Evolutionary conservation across 2,113 vertebrate species (phyloP).

Genomic region (Cheirogaleus medius): DNA sequence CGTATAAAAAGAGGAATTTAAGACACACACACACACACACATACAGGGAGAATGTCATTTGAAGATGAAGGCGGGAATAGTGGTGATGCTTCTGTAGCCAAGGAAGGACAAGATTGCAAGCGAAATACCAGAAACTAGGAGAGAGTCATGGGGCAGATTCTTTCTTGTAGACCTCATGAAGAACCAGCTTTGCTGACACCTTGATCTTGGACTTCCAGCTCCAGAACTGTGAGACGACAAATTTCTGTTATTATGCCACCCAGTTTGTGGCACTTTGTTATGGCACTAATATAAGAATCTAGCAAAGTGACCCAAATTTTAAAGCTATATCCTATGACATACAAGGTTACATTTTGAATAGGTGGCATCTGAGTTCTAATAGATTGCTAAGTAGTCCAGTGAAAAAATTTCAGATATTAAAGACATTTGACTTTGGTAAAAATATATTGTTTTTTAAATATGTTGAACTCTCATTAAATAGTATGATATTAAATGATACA

Average conservation of each 20-base stretch:
- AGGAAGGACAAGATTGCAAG: background rate
- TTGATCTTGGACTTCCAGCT: background rate
- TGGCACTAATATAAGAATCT: background rate
- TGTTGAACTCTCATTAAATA: background rate
- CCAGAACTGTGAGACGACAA: background rate
- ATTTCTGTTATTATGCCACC: background rate
- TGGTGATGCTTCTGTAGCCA: background rate
- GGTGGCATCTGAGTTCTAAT: background rate
- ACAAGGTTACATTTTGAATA: background rate
- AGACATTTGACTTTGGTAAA: background rate
- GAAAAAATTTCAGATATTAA: slow-evolving; percentile 24
- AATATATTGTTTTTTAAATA: background rate
- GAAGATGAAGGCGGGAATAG: background rate
- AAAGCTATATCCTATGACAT: background rate
- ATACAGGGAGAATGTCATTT: background rate
- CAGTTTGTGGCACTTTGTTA: background rate
- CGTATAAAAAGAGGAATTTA: background rate
- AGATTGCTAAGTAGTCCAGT: background rate
- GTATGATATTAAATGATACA: background rate
- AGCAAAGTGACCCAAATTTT: background rate
- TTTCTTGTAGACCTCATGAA: background rate
- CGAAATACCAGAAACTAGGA: background rate
- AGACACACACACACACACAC: background rate
- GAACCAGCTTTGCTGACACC: background rate
- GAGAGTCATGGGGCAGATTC: background rate